These are phyloP conservation scores for Cheiracanthium punctorium DNA, from an alignment of 2,888 invertebrate species.

Conservation along the genomic window DNA sequence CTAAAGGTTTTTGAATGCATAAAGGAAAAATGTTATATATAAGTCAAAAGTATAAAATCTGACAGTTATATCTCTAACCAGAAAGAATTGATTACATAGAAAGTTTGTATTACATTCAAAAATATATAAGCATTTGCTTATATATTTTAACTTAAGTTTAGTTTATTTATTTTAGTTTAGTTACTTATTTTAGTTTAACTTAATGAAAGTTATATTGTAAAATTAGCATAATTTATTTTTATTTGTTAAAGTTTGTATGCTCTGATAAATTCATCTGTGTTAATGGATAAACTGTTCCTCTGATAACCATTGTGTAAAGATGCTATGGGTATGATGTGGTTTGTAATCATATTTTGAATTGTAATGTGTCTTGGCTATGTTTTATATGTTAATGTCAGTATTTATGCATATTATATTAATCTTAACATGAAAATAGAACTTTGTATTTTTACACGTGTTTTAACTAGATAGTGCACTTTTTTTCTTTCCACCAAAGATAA, in stretches of 20 bases:
- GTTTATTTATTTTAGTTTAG: conserved; percentile 57
- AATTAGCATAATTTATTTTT: conserved; percentile 68
- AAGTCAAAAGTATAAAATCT: conserved; percentile 55
- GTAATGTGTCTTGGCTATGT: conserved; percentile 62
- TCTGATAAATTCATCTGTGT: conserved; percentile 58
- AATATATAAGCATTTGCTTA: conserved; percentile 45
- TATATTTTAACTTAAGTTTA: conserved; percentile 63
- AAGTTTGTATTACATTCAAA: conserved; percentile 44
- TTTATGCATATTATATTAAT: conserved; percentile 50
- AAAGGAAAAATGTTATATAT: conserved; percentile 41
- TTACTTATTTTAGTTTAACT: no score
- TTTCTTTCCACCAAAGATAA: conserved; percentile 58
- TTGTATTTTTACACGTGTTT: conserved; percentile 70
- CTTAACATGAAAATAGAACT: conserved; percentile 58
- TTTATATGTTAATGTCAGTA: conserved; percentile 58
- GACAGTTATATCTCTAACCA: conserved; percentile 47
- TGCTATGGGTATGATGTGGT: conserved; percentile 31
- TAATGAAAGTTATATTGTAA: no score
- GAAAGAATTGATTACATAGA: background rate
- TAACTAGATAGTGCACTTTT: conserved; percentile 46
- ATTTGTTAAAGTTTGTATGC: conserved; percentile 62
- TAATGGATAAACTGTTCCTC: conserved; percentile 48
- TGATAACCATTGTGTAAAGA: conserved; percentile 39
- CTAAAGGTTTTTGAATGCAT: no score
- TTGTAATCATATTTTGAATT: conserved; percentile 63